phyloP scores from a whole-genome alignment of 2,888 invertebrate species.

The Protonemura montana region DNA sequence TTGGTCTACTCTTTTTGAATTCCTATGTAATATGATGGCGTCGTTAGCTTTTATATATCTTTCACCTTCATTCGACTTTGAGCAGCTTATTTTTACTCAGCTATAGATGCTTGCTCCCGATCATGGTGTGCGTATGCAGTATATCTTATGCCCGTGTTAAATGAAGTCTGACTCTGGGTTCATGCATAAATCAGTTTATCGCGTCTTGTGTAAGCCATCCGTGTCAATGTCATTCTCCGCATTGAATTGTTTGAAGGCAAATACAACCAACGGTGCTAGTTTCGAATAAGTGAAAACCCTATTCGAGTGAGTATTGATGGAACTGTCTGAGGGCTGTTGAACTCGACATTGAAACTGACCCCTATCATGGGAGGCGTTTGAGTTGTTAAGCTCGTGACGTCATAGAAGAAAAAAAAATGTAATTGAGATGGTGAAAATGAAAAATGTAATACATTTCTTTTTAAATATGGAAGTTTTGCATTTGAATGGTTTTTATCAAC shows the following conservation, averaged over 20 bases:
- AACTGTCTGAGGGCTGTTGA: not conserved
- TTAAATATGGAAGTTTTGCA: not conserved
- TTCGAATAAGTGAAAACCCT: not conserved
- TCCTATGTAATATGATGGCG: not conserved
- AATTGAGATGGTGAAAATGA: not conserved
- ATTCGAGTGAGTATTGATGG: not conserved
- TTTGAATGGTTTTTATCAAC: not conserved
- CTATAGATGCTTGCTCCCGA: constrained; percentile 2
- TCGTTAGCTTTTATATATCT: not conserved
- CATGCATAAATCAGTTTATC: constrained; percentile 29
- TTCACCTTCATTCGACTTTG: constrained; percentile 41
- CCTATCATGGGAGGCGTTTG: not conserved
- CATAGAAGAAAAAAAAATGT: too few species aligned
- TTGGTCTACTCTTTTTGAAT: constrained; percentile 13
- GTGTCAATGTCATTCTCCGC: not conserved
- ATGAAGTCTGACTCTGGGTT: not conserved
- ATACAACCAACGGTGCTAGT: not conserved
- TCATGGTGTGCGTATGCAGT: not conserved
- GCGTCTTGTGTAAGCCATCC: not conserved
- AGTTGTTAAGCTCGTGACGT: not conserved
- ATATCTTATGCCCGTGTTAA: not conserved
- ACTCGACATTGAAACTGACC: not conserved
- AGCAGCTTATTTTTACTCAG: constrained; percentile 42
- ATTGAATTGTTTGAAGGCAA: constrained; percentile 3
- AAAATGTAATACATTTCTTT: not conserved